Percentiles rank a stretch among this genome's conserved stretches.
These are phyloP conservation scores for Myopa tessellatipennis DNA, from an alignment of 2,888 invertebrate genomes.

Conservation along the genomic window DNA sequence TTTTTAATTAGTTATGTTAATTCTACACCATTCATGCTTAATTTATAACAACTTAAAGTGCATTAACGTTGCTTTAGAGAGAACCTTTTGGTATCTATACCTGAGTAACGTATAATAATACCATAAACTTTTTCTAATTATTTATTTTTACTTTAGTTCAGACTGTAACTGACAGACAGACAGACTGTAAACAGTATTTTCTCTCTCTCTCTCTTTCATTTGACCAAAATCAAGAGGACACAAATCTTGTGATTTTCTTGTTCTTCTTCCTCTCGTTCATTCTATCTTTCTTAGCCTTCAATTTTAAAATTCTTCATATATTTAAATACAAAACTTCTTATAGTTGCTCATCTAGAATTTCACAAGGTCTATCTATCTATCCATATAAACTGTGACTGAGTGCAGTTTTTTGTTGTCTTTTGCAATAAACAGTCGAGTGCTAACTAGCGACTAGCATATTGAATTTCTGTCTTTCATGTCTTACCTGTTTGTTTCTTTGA, in stretches of 20 bases:
- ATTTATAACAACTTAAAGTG: slow-evolving; percentile 15
- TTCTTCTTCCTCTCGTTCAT: background rate
- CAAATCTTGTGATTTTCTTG: background rate
- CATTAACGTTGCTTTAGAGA: background rate
- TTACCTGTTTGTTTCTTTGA: slow-evolving; percentile 12
- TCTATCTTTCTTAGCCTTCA: background rate
- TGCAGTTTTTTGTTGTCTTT: slow-evolving; percentile 20
- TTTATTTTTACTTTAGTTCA: background rate
- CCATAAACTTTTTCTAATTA: background rate
- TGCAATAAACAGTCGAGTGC: slow-evolving; percentile 33
- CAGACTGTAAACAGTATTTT: background rate
- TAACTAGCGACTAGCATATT: slow-evolving; percentile 20
- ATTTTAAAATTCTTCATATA: background rate
- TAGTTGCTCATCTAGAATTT: no score
- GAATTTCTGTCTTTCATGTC: slow-evolving; percentile 2
- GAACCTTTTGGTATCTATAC: background rate
- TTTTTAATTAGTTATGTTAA: slow-evolving; percentile 20
- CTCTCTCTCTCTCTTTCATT: background rate
- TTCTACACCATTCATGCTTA: slow-evolving; percentile 25
- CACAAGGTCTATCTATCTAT: no score
- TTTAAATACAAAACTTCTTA: background rate
- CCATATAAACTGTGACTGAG: background rate
- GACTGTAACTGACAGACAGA: no score
- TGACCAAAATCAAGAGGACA: background rate
- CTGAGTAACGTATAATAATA: background rate